Evolutionary conservation across 2,888 invertebrate species (phyloP).

Genomic region (Ethmia dodecea): DNA sequence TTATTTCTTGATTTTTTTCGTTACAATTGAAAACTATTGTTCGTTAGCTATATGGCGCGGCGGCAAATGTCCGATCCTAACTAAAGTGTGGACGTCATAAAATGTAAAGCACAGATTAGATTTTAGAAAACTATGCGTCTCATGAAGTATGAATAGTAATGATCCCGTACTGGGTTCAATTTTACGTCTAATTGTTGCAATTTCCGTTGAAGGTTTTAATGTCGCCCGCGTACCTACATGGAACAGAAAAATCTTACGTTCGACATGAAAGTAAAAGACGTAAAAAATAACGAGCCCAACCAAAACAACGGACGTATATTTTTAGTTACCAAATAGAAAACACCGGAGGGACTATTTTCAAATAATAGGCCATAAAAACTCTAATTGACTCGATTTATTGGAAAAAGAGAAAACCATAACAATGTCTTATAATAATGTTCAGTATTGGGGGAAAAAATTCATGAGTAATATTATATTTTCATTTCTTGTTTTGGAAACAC

Average conservation of each 20-base stretch:
- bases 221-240: no score
- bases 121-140: no score
- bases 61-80: not conserved
- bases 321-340: not conserved
- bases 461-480: not conserved
- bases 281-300: not conserved
- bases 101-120: not conserved
- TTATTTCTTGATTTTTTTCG: conserved; percentile 34
- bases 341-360: conserved; percentile 25
- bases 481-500: no score
- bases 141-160: no score
- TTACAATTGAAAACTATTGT: conserved; percentile 42
- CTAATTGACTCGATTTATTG: conserved; percentile 25
- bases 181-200: no score
- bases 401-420: conserved; percentile 9
- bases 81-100: not conserved
- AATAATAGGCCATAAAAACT: conserved; percentile 54
- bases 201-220: no score
- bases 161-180: no score
- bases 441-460: not conserved
- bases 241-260: no score
- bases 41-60: conserved; percentile 25
- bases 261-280: no score
- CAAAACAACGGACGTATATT: not conserved
- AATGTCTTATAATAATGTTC: not conserved